phyloP scores from a whole-genome alignment of 1,140 invertebrate genomes.

The Homarus americanus region DNA sequence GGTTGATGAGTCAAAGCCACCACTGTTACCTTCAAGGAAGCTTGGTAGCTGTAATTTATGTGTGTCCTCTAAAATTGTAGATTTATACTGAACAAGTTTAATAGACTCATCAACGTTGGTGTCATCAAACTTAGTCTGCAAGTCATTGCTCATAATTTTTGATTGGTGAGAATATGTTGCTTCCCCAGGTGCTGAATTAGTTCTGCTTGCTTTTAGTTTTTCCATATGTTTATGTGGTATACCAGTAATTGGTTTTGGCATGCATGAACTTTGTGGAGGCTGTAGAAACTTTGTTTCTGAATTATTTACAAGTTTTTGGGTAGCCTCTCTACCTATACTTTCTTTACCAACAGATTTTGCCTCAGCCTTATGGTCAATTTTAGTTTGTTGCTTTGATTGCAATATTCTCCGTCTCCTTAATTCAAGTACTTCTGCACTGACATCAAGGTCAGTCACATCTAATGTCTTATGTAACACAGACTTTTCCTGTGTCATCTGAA shows the following conservation, averaged over 20 bases:
- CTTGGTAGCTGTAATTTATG: constrained; percentile 20
- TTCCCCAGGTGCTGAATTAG: constrained; percentile 13
- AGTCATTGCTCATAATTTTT: neutral
- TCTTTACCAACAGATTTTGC: neutral
- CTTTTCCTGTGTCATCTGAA: neutral
- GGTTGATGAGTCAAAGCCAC: constrained; percentile 28
- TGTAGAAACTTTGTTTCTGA: neutral
- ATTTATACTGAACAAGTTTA: constrained; percentile 13
- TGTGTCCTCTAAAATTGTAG: constrained; percentile 27
- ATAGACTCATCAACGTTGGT: constrained; percentile 31
- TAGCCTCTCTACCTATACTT: neutral
- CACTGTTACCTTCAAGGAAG: neutral
- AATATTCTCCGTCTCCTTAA: constrained; percentile 2
- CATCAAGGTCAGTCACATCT: constrained; percentile 28
- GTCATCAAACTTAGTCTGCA: neutral
- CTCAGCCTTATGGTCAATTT: neutral
- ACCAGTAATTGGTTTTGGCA: neutral
- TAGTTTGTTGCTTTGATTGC: neutral
- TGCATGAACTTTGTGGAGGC: neutral
- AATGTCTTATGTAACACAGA: constrained; percentile 1
- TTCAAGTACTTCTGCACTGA: constrained; percentile 30
- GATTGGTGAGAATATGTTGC: neutral
- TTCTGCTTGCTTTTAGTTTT: constrained; percentile 9
- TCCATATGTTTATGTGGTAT: constrained; percentile 25
- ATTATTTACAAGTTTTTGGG: neutral